phyloP scores from a whole-genome alignment of 2,797 vertebrate genomes.

The Calcarius lapponicus region DNA sequence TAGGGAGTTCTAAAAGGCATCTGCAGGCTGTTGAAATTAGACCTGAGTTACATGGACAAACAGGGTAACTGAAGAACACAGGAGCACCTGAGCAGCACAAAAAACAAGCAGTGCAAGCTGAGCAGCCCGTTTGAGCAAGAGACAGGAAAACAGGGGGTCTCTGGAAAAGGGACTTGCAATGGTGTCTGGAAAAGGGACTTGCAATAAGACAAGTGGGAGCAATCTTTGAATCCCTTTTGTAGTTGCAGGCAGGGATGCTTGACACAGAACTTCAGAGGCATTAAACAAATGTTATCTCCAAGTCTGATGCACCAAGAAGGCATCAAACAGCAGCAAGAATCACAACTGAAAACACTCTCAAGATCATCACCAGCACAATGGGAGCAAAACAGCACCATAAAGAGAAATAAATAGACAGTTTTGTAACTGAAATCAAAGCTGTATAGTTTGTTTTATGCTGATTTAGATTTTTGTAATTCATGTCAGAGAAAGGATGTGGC shows the following conservation, averaged over 20 bases:
- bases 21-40: neutral
- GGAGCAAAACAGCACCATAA: neutral
- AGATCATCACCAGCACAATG: neutral
- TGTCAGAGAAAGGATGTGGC: neutral
- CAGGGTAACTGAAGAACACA: neutral
- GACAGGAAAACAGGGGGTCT: neutral
- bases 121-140: neutral
- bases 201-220: neutral
- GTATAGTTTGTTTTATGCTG: neutral
- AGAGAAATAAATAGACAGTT: neutral
- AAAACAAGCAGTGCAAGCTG: neutral
- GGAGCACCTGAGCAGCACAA: neutral
- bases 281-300: neutral
- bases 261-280: neutral
- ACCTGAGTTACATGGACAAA: neutral
- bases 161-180: neutral
- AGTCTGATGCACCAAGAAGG: neutral
- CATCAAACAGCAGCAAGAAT: neutral
- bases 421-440: constrained; percentile 2
- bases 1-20: neutral
- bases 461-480: neutral
- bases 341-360: neutral
- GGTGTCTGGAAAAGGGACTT: neutral
- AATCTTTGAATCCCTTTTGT: neutral
- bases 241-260: neutral